A percentile compares a stretch with the other conserved stretches of the same genome.
Evolutionary conservation across 2,888 invertebrate genomes (phyloP).

Genomic region (Myopa testacea): DNA sequence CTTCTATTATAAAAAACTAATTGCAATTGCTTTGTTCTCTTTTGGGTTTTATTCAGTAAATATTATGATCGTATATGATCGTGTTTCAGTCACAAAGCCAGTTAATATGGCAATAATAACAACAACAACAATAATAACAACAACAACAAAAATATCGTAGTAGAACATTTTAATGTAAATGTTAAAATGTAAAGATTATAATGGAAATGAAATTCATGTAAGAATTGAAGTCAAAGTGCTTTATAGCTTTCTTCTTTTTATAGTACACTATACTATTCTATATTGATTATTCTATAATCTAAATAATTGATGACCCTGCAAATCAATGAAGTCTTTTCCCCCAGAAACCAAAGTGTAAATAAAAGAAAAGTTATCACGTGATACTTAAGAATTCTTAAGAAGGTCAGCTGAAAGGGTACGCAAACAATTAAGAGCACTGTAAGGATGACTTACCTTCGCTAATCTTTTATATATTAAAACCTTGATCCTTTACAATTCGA

Average conservation of each 20-base stretch:
- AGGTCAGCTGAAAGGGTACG: too few species aligned
- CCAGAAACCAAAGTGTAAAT: too few species aligned
- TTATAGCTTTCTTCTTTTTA: not conserved
- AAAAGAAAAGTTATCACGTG: too few species aligned
- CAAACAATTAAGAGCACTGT: too few species aligned
- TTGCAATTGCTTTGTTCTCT: not conserved
- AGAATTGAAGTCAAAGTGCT: constrained; percentile 1
- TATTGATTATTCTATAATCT: too few species aligned
- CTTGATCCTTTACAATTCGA: too few species aligned
- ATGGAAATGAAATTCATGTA: not conserved
- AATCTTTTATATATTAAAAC: too few species aligned
- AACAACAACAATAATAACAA: constrained; percentile 8
- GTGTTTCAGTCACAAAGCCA: constrained; percentile 23
- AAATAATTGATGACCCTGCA: too few species aligned
- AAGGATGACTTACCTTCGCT: too few species aligned
- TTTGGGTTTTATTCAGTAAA: not conserved
- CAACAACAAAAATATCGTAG: not conserved
- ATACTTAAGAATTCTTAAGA: too few species aligned
- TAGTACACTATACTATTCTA: too few species aligned
- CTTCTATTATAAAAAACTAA: not conserved
- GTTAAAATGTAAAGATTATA: not conserved
- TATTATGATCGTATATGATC: not conserved
- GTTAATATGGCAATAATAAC: constrained; percentile 13
- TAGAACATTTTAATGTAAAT: constrained; percentile 2
- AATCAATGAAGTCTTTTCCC: too few species aligned